Evolutionary conservation across 2,113 vertebrate species (phyloP).

Genomic region (Aptenodytes forsteri): DNA sequence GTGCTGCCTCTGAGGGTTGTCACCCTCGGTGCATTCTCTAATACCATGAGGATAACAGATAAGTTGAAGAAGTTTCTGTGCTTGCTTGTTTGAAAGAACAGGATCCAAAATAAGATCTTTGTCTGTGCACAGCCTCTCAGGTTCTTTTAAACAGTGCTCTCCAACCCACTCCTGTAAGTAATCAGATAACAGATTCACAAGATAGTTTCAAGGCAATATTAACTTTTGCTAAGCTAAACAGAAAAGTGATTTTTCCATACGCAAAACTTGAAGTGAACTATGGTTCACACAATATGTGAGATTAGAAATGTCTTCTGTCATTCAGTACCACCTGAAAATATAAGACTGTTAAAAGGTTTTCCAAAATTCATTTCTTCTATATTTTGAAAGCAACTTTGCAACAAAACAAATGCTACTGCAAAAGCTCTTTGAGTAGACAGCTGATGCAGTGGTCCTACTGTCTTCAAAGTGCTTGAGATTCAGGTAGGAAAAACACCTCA

Average conservation of each 20-base stretch:
- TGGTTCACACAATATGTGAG: background rate
- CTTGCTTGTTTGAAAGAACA: constrained; percentile 79
- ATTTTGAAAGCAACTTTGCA: background rate
- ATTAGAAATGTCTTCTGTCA: background rate
- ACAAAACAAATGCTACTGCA: background rate
- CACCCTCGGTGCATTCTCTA: constrained; percentile 67
- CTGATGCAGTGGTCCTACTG: background rate
- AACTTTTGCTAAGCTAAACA: background rate
- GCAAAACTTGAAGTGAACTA: background rate
- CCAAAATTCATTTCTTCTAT: background rate
- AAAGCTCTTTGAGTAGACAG: background rate
- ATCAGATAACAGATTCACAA: background rate
- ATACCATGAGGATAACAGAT: constrained; percentile 80
- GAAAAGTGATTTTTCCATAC: background rate
- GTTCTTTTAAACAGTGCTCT: constrained; percentile 80
- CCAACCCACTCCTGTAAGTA: constrained; percentile 78
- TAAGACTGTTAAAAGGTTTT: background rate
- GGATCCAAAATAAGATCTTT: constrained; percentile 81
- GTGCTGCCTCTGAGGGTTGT: constrained; percentile 75
- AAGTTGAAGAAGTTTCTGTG: constrained; percentile 76
- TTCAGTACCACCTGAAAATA: background rate
- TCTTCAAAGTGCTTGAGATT: background rate
- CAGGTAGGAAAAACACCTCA: background rate
- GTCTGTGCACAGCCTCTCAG: constrained; percentile 78
- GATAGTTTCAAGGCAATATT: background rate